Evolutionary conservation across 2,113 vertebrate genomes (phyloP), one percentile per base, ranked within the genome.

Genomic region (Ptilonorhynchus violaceus): DNA sequence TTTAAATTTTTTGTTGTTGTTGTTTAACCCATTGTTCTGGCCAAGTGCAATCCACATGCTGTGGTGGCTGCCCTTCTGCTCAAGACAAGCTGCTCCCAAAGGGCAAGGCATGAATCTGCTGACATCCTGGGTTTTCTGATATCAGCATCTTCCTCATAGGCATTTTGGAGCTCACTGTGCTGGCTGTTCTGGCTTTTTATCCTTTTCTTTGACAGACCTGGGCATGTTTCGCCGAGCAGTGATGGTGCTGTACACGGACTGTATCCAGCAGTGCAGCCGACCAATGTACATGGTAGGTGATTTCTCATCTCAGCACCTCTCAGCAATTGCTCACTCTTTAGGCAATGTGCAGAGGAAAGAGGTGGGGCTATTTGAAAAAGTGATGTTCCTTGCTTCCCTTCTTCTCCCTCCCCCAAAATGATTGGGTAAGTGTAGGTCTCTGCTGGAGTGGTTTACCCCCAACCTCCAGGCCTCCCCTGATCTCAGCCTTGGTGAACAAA

Each of bases 211-310:
- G 20, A 31, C 97, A 98, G 98, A 98, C 88, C 10, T 97, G 85
- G 98, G 98, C 37, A 94, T 98, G 17, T 98, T 98, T 78, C 98
- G 93, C 14, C 96, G 98, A 39, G 98, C 97, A 2, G 89, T 93
- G 3, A 96, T 97, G 97, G 98, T 98, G 73, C 68, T 98, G 47
- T 98, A 98, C 96, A 98, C 96, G 0, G 98, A 98, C 85, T 98
- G 97, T 35, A 88, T 98, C 91, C 98, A 98, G 92, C 98, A 98
- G 88, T 98, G 98, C 86, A 98, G 98, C 79, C 96, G 98, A 39
- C 98, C 98, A 8, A 98, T 98, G 95, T 98, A 98, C 67, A 98
- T 97, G 98, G 98, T 98, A 97, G 6, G 98, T 92, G 80, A 19
- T 3, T 53, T 22, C 23, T 63, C 49, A 53, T 24, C 59, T 69